phyloP scores from a whole-genome alignment of 2,113 vertebrate species.

The Mesoclemmys tuberculata region DNA sequence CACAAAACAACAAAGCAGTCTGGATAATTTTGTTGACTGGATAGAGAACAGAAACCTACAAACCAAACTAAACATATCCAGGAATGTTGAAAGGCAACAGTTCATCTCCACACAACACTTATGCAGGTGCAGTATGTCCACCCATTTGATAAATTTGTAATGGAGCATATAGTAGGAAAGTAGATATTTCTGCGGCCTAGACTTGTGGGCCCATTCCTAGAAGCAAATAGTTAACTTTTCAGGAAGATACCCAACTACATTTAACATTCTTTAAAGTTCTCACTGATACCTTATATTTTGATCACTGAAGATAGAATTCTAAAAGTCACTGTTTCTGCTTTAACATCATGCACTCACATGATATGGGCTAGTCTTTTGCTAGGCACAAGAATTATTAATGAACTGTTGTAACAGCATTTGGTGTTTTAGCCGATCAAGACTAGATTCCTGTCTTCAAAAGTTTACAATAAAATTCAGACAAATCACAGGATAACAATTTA shows the following conservation, averaged over 20 bases:
- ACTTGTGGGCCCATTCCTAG: not conserved
- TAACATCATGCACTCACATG: not conserved
- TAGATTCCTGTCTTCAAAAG: not conserved
- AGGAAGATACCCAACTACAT: not conserved
- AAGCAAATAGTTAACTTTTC: not conserved
- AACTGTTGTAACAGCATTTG: fast-evolving
- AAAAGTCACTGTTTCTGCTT: not conserved
- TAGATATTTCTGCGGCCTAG: not conserved
- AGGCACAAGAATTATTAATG: not conserved
- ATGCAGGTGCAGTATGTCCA: not conserved
- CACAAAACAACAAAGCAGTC: not conserved
- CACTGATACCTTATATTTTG: not conserved
- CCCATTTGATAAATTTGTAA: not conserved
- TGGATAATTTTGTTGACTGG: not conserved
- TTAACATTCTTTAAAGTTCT: not conserved
- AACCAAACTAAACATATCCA: fast-evolving
- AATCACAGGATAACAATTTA: not conserved
- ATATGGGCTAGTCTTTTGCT: not conserved
- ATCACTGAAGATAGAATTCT: not conserved
- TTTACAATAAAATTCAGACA: not conserved
- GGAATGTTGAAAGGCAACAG: fast-evolving
- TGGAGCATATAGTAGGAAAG: not conserved
- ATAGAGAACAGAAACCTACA: not conserved
- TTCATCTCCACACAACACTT: fast-evolving
- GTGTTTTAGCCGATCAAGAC: not conserved